Base-by-base conservation (phyloP, 2,113 vertebrate genomes). In the Cyanoderma ruficeps region DNA sequence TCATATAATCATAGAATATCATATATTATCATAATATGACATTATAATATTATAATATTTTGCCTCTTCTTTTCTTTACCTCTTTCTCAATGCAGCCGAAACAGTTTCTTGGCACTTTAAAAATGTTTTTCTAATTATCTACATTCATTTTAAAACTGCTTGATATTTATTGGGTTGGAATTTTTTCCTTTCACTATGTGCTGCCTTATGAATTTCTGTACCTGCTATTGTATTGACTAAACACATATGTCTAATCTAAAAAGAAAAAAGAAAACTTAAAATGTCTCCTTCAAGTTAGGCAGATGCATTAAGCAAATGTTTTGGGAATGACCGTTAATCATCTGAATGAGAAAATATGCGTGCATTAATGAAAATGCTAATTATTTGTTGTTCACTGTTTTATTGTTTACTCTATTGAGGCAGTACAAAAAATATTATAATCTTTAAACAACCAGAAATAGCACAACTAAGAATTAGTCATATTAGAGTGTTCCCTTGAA, bases 361-460 rank as follows among this genome's bases (percentile, higher is more conserved):
- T 65, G 23, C 20, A 75, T 37, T 71, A 89, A 87, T 69, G 37
- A 91, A 92, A 96, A 82, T 65, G 13, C 5, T 89, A 21, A 46
- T 85, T 94, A 93, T 83, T 87, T 93, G 28, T 89, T 95, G 12
- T 79, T 93, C 53, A 27, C 18, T 93, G 10, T 63, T 89, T 77
- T 85, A 78, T n/a, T 79, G 57, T 94, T 96, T 87, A 65, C 15
- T 68, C 28, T 13, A 14, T 21, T 61, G 50, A 76, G 18, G 23
- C 24, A 61, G 9, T 71, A 87, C 2, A 65, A 93, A 82, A 87
- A 76, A 52, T 46, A 44, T 14, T 33, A n/a, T 33, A 56, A 75
- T 41, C 42, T 76, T 72, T 80, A 88, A 39, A 74, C 22, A 86
- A 69, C 21, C 28, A 63, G 30, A 89, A 92, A 76, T 76, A 85